These are phyloP conservation scores for Phenganax marumi DNA, from an alignment of 92 coral and sea anemone genomes.

Conservation along the genomic window DNA sequence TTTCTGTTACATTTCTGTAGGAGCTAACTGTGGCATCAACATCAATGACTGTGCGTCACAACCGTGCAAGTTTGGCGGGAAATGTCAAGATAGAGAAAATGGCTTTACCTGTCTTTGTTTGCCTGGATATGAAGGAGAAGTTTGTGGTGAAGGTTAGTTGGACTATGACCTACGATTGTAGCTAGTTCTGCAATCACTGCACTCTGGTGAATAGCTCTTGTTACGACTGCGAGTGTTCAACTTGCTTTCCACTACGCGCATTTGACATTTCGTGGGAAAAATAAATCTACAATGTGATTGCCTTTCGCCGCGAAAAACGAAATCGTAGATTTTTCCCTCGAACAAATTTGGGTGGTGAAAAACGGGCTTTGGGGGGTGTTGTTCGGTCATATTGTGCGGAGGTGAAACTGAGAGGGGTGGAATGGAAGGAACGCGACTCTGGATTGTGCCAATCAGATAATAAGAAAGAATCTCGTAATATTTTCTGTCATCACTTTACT, in stretches of 20 bases:
- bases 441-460: too few relatives aligned
- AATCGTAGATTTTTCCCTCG: too few relatives aligned
- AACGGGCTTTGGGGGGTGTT: too few relatives aligned
- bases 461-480: too few relatives aligned
- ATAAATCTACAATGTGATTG: background rate
- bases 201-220: background rate
- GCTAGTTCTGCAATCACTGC: background rate
- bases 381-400: too few relatives aligned
- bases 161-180: background rate
- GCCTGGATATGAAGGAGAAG: constrained; percentile 73
- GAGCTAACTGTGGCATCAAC: constrained; percentile 82
- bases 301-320: background rate
- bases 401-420: too few relatives aligned
- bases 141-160: constrained; percentile 69
- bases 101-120: constrained; percentile 73
- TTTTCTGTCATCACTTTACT: too few relatives aligned
- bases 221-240: too few relatives aligned
- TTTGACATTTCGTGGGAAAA: background rate
- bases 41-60: constrained; percentile 78
- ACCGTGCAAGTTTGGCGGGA: constrained; percentile 93
- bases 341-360: too few relatives aligned
- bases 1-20: background rate
- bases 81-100: constrained; percentile 75
- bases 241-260: too few relatives aligned
- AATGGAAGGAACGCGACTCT: too few relatives aligned